Conservation (phyloP, 2,888 invertebrate genomes). For the Heliothis peltigera region DNA sequence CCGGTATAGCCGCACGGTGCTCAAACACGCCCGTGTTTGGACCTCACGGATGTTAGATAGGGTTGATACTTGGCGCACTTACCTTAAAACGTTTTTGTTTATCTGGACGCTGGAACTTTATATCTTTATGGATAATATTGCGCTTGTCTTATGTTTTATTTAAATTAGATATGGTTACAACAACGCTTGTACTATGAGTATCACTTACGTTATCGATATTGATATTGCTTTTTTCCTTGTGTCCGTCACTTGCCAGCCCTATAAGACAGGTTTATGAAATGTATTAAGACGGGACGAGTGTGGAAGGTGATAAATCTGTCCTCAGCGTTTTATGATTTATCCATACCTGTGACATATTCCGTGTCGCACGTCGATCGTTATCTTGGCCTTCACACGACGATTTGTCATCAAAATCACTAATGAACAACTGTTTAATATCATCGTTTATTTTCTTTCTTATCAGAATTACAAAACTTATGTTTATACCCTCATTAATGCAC, state of each 20-base stretch:
- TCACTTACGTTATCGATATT: background rate
- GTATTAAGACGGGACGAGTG: conserved; percentile 32
- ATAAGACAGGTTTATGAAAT: conserved; percentile 40
- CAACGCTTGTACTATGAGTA: no score
- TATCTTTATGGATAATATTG: conserved; percentile 2
- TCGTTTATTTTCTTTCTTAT: background rate
- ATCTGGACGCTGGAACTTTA: conserved; percentile 3
- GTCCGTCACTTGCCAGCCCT: conserved; percentile 29
- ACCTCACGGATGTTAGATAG: conserved; percentile 80
- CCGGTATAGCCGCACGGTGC: conserved; percentile 69
- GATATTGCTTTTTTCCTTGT: background rate
- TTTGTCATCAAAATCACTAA: conserved; percentile 1
- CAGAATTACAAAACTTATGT: background rate
- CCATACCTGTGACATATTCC: conserved; percentile 45
- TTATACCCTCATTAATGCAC: background rate
- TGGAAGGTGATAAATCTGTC: conserved; percentile 55
- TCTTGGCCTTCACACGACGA: conserved; percentile 6
- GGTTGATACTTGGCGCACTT: conserved; percentile 63
- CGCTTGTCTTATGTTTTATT: background rate
- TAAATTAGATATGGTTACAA: background rate
- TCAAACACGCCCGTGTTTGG: conserved; percentile 75
- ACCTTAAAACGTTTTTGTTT: conserved; percentile 22
- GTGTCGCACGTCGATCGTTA: conserved; percentile 12
- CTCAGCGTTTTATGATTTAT: conserved; percentile 52
- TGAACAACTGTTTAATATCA: background rate